These are phyloP conservation scores for Corticium candelabrum DNA, from an alignment of 37 sponge, comb jelly and placozoan genomes.

Conservation along the genomic window DNA sequence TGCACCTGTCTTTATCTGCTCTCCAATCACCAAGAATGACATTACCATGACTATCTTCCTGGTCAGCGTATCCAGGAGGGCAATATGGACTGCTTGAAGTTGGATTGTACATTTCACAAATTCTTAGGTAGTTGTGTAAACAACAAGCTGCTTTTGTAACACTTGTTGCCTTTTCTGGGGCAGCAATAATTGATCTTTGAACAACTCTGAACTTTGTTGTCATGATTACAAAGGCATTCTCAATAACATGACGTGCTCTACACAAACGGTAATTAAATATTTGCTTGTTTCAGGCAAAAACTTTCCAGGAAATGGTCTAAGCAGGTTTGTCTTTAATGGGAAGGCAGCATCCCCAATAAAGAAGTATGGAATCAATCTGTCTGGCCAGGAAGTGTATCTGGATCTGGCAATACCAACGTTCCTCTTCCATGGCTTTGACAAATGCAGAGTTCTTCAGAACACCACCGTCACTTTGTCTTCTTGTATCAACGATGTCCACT, in stretches of 20 bases:
- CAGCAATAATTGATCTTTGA: neutral
- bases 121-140: neutral
- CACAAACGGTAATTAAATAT: slow-evolving; percentile 47
- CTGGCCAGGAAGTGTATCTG: too few species aligned
- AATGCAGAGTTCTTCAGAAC: slow-evolving; percentile 20
- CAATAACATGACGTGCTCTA: slow-evolving; percentile 34
- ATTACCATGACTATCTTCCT: too few species aligned
- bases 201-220: slow-evolving; percentile 23
- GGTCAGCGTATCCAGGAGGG: too few species aligned
- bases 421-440: slow-evolving; percentile 7
- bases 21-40: too few species aligned
- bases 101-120: neutral
- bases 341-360: slow-evolving; percentile 46
- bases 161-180: neutral
- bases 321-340: slow-evolving; percentile 17
- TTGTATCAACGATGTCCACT: slow-evolving; percentile 29
- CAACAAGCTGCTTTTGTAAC: neutral
- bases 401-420: too few species aligned
- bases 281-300: slow-evolving; percentile 2
- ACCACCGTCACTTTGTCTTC: slow-evolving; percentile 38
- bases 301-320: slow-evolving; percentile 31
- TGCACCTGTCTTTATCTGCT: too few species aligned
- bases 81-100: neutral
- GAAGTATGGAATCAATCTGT: slow-evolving; percentile 3
- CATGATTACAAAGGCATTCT: slow-evolving; percentile 44